Evolutionary conservation across 2,888 invertebrate genomes (phyloP).

Genomic region (Campopleginae sp.): DNA sequence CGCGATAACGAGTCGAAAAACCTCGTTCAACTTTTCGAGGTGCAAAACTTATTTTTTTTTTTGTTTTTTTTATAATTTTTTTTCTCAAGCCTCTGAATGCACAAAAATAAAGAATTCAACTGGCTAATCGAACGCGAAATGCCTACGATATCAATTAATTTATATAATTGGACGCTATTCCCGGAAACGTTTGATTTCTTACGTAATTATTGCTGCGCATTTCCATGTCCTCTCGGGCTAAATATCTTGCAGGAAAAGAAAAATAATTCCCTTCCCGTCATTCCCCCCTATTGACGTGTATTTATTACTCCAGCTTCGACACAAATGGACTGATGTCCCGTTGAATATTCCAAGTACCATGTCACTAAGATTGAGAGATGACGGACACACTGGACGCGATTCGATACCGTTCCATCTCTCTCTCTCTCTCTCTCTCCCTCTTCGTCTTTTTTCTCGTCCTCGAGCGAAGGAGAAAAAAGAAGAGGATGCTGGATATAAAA

Average conservation of each 20-base stretch:
- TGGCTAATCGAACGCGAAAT: not conserved
- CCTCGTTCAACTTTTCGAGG: not conserved
- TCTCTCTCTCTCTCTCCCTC: not conserved
- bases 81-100: not conserved
- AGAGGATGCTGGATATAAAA: constrained; percentile 40
- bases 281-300: constrained; percentile 32
- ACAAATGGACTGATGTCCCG: constrained; percentile 63
- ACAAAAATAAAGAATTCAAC: not conserved
- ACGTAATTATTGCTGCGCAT: constrained; percentile 28
- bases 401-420: constrained; percentile 41
- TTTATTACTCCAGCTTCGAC: constrained; percentile 54
- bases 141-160: constrained; percentile 23
- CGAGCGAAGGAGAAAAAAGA: not conserved
- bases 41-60: not conserved
- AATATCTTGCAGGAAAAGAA: not conserved
- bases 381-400: constrained; percentile 52
- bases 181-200: constrained; percentile 26
- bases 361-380: constrained; percentile 62
- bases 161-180: constrained; percentile 18
- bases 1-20: not conserved
- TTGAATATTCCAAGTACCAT: constrained; percentile 62
- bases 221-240: not conserved
- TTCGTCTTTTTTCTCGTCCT: not conserved
- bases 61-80: not conserved
- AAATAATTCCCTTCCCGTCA: constrained; percentile 37